These are phyloP conservation scores for Arrhamphus sclerolepis DNA, from an alignment of 2,797 vertebrate genomes.

Conservation along the genomic window DNA sequence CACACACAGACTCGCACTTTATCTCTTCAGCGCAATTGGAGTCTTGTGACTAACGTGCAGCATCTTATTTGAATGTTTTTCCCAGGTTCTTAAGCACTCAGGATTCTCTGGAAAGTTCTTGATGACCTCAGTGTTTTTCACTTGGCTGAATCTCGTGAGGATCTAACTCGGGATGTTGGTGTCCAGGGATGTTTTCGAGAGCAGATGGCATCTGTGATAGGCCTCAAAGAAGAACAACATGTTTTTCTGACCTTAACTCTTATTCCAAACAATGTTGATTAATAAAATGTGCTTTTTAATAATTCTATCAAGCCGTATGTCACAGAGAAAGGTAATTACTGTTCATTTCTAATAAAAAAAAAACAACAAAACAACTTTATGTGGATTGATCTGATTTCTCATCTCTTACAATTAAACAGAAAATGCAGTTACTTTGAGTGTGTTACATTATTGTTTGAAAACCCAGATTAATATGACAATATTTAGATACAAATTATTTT, in stretches of 20 bases:
- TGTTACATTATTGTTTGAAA: no score
- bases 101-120: constrained; percentile 69
- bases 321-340: not conserved
- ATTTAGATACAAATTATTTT: not conserved
- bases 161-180: constrained; percentile 72
- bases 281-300: not conserved
- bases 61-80: constrained; percentile 84
- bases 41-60: constrained; percentile 86
- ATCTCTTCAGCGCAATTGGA: constrained; percentile 64
- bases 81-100: constrained; percentile 75
- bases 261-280: not conserved
- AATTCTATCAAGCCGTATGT: not conserved
- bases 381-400: no score
- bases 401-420: no score
- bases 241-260: constrained; percentile 26
- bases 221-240: constrained; percentile 41
- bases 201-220: constrained; percentile 43
- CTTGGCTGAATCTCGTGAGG: constrained; percentile 76
- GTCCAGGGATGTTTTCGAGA: constrained; percentile 67
- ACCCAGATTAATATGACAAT: no score
- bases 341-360: not conserved
- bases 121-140: constrained; percentile 83
- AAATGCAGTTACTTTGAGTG: no score
- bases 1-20: constrained; percentile 55
- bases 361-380: not conserved